Evolutionary conservation across 2,113 vertebrate species (phyloP), one percentile per base, ranked within the genome.

Genomic region (Rana temporaria): DNA sequence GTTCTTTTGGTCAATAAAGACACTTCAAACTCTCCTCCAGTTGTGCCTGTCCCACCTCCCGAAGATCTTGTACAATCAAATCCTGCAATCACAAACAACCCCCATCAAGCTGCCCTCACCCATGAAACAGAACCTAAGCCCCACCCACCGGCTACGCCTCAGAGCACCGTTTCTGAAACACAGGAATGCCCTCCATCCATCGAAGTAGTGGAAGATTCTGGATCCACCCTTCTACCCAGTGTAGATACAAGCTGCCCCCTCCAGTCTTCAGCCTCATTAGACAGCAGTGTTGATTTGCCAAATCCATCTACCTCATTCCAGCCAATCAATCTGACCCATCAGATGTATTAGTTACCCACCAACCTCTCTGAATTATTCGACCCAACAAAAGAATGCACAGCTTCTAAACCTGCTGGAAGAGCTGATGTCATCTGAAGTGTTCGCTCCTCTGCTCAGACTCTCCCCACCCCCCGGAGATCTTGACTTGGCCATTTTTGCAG

Each of bases 291-390:
- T 2, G 90, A 93, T 4, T 91, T 95, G 19, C 89, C 95, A 82
- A 94, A 92, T 55, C 91, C 96, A 68, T 94, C 95, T 87, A 89
- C 93, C 85, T 91, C 93, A 69, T 98, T 99, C 76, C 94, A 96
- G 89, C 95, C 97, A 2, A 94, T 98, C 85, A 98, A 98, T 91
- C 95, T 0, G 94, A 96, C 38, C 92, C 95, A 17, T 94, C 97
- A 84, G 96, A 96, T 66, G 98, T 97, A 87, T 85, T 97, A 99
- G 85, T 96, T 99, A 80, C 96, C 97, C 87, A 98, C 96, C 95
- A 97, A 99, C 64, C 91, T 99, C 82, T 97, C 97, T 9, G 97
- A 99, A 86, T 98, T 99, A 95, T 98, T 99, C 87, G 97, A 99
- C 89, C 96, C 97, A 86, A 96, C 95, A 2, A 96, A 95, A 98